Evolutionary conservation across 2,888 invertebrate genomes (phyloP), one percentile per base, ranked within the genome.

Genomic region (Rambutsinella grinnellia): DNA sequence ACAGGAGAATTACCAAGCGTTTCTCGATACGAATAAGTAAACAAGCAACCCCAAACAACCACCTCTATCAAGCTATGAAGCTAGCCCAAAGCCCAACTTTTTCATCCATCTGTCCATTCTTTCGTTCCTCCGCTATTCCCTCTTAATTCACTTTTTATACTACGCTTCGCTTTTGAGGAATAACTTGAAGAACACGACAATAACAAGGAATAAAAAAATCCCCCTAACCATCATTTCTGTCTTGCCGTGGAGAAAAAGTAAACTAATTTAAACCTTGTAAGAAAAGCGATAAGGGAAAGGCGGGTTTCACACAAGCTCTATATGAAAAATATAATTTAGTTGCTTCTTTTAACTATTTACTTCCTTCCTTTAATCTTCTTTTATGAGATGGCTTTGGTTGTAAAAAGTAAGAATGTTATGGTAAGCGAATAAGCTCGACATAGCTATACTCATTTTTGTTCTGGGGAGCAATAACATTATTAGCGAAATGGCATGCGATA

Each of bases 391-490:
- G 36, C 13, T 36, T 8, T n/a, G n/a, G n/a, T n/a, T n/a, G n/a
- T n/a, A n/a, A n/a, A n/a, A n/a, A n/a, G n/a, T n/a, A n/a, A n/a
- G n/a, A n/a, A n/a, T n/a, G n/a, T n/a, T n/a, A n/a, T n/a, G n/a
- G n/a, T n/a, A n/a, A n/a, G n/a, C n/a, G n/a, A n/a, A n/a, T n/a
- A n/a, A n/a, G n/a, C n/a, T 53, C 3, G 53, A 13, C 51, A 19
- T 23, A 10, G 23, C 51, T 23, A 26, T 24, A 60, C 60, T 60
- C n/a, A n/a, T n/a, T n/a, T n/a, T n/a, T n/a, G n/a, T n/a, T n/a
- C n/a, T n/a, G n/a, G n/a, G n/a, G n/a, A 53, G 23, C 17, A 60
- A 46, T 46, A 60, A n/a, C 27, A 27, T 60, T 46, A 60, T 60
- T 60, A 60, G 60, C 46, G 17, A 60, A 60, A 15, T 3, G 6